These are phyloP conservation scores for Liolophura sinensis DNA, from an alignment of 1,140 invertebrate genomes.

Conservation along the genomic window DNA sequence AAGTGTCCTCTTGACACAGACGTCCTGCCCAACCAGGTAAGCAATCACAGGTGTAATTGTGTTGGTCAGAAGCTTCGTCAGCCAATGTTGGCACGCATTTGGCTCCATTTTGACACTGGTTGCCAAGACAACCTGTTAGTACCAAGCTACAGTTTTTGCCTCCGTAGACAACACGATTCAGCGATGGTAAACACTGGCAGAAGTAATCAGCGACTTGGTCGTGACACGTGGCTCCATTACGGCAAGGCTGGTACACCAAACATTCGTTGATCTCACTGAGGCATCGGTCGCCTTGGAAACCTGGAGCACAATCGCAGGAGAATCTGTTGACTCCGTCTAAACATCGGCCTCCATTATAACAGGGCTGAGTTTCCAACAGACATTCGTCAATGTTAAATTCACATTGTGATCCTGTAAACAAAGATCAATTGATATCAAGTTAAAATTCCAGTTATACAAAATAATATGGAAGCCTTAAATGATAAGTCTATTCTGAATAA, in stretches of 20 bases:
- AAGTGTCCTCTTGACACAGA: conserved; percentile 83
- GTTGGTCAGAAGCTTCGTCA: conserved; percentile 64
- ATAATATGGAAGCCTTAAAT: too few species aligned
- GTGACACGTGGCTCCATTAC: conserved; percentile 67
- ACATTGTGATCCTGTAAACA: conserved; percentile 67
- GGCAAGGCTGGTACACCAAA: conserved; percentile 68
- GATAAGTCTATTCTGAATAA: too few species aligned
- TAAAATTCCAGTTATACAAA: too few species aligned
- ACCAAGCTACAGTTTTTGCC: conserved; percentile 72
- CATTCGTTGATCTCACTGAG: conserved; percentile 42
- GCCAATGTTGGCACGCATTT: conserved; percentile 70
- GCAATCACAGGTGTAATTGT: conserved; percentile 66
- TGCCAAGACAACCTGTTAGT: conserved; percentile 61
- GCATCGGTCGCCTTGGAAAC: conserved; percentile 57
- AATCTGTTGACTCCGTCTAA: conserved; percentile 66
- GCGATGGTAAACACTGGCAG: conserved; percentile 35
- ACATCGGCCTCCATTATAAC: conserved; percentile 83
- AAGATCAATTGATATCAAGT: background rate
- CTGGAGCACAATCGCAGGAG: conserved; percentile 61
- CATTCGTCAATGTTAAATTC: conserved; percentile 88
- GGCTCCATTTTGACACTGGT: conserved; percentile 36
- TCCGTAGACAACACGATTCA: conserved; percentile 20
- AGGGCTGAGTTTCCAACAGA: conserved; percentile 75
- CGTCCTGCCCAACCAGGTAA: conserved; percentile 86
- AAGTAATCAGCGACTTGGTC: conserved; percentile 38